These are phyloP conservation scores for Proterorhinus semilunaris DNA, from an alignment of 2,113 vertebrate species.

Conservation along the genomic window DNA sequence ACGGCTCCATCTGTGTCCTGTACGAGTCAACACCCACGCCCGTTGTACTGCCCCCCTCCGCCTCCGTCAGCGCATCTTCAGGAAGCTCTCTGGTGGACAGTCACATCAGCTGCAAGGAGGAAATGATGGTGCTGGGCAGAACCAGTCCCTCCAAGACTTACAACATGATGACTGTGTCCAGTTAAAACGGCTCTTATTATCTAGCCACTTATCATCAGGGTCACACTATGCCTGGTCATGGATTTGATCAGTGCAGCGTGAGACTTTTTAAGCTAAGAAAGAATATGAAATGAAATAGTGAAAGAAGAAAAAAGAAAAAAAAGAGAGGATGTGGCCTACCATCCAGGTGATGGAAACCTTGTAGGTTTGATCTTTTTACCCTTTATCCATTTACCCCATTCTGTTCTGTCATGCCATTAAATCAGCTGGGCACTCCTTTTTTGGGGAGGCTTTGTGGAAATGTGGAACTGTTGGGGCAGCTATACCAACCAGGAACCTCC, in stretches of 20 bases:
- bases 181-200: slow-evolving; percentile 79
- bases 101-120: slow-evolving; percentile 99
- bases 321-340: slow-evolving; percentile 84
- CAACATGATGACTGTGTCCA: slow-evolving; percentile 99
- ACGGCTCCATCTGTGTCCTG: slow-evolving; percentile 98
- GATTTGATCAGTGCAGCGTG: slow-evolving; percentile 48
- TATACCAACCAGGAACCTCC: slow-evolving; percentile 63
- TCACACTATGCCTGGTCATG: slow-evolving; percentile 51
- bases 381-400: slow-evolving; percentile 47
- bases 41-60: slow-evolving; percentile 51
- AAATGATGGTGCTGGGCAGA: slow-evolving; percentile 94
- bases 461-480: slow-evolving; percentile 74
- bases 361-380: slow-evolving; percentile 66
- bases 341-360: slow-evolving; percentile 94
- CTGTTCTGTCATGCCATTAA: slow-evolving; percentile 75
- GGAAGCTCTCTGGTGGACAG: slow-evolving; percentile 91
- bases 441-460: slow-evolving; percentile 80
- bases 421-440: slow-evolving; percentile 88
- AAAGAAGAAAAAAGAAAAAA: slow-evolving; percentile 63
- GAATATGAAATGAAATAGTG: slow-evolving; percentile 72
- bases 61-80: slow-evolving; percentile 68
- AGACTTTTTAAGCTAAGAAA: slow-evolving; percentile 78
- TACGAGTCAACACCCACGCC: slow-evolving; percentile 89
- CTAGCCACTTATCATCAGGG: slow-evolving; percentile 58
- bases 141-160: slow-evolving; percentile 96